These are phyloP conservation scores for Helleia helle DNA, from an alignment of 2,888 invertebrate species.

Conservation along the genomic window DNA sequence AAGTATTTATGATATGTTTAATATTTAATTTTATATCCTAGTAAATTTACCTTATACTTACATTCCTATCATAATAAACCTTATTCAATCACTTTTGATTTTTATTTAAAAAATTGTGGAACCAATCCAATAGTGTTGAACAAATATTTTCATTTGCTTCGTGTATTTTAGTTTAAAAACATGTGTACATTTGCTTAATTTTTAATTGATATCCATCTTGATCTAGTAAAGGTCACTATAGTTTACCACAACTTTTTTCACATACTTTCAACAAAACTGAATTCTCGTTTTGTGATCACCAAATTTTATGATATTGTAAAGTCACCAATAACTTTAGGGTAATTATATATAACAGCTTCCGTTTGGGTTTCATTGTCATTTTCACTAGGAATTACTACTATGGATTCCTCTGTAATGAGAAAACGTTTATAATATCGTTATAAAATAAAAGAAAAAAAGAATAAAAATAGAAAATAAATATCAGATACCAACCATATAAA, in stretches of 20 bases:
- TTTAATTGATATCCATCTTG: too few relatives aligned
- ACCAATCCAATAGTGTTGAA: too few relatives aligned
- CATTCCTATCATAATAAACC: constrained; percentile 1
- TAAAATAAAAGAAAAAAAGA: neutral
- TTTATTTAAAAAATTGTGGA: neutral
- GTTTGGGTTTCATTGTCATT: constrained; percentile 39
- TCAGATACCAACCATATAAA: constrained; percentile 44
- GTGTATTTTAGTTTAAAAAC: too few relatives aligned
- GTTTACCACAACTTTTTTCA: neutral
- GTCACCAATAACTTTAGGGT: constrained; percentile 49
- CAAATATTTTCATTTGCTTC: too few relatives aligned
- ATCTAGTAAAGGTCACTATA: too few relatives aligned
- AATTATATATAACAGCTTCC: constrained; percentile 50
- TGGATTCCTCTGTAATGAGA: constrained; percentile 27
- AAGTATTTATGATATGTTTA: neutral
- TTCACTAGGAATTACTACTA: constrained; percentile 34
- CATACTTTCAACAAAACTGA: neutral
- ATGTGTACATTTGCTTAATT: too few relatives aligned
- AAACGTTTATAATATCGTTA: neutral
- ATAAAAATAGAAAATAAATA: too few relatives aligned
- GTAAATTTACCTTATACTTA: constrained; percentile 3
- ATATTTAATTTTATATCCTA: constrained; percentile 3
- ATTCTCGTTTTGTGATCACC: constrained; percentile 3
- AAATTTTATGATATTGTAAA: constrained; percentile 23
- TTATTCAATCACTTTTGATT: neutral